Evolutionary conservation across 2,113 vertebrate genomes (phyloP).

Genomic region (Cavia aperea): DNA sequence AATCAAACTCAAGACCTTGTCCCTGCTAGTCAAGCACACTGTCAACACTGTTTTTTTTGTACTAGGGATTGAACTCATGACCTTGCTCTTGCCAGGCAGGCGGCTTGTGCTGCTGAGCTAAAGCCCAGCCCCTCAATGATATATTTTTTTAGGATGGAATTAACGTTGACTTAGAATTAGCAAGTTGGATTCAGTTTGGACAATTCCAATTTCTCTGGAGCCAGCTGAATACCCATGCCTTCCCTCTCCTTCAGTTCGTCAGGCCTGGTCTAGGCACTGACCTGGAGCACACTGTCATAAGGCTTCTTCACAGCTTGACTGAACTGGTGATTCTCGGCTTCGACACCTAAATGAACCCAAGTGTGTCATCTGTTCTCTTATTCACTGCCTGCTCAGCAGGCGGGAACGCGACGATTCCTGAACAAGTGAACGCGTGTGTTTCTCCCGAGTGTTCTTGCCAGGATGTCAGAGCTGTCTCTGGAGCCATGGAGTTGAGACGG

Average conservation of each 20-base stretch:
- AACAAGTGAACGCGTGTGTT: neutral
- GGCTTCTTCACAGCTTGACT: neutral
- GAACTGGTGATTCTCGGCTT: neutral
- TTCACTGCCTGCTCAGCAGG: neutral
- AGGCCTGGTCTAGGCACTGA: neutral
- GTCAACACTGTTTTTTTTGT: neutral
- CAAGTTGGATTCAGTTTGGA: neutral
- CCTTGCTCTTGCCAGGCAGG: no score
- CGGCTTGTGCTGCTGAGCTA: no score
- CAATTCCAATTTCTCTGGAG: neutral
- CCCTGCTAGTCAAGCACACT: neutral
- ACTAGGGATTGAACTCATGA: no score
- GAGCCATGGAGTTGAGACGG: neutral
- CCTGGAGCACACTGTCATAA: neutral
- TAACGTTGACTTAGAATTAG: neutral
- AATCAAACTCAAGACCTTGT: neutral
- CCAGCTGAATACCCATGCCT: neutral
- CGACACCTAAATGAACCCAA: neutral
- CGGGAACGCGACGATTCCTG: no score
- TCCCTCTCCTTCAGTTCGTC: neutral
- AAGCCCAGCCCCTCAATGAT: no score
- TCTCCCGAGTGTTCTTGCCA: neutral
- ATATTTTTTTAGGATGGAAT: neutral
- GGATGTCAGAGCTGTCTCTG: neutral
- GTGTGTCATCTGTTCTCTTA: neutral